phyloP scores from a whole-genome alignment of 2,888 invertebrate species.

The Neria commutata region DNA sequence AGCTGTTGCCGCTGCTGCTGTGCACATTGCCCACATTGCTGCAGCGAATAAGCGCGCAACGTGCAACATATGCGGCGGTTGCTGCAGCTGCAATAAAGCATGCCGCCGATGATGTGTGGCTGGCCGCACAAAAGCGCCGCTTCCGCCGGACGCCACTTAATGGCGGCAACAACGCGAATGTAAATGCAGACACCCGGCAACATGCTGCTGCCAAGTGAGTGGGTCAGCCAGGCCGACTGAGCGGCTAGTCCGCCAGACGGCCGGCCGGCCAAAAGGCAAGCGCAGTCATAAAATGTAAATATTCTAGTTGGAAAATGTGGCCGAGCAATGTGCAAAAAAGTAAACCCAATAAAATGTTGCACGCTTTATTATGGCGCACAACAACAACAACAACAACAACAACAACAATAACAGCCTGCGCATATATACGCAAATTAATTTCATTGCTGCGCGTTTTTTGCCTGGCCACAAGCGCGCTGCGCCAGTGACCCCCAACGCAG shows the following conservation, averaged over 20 bases:
- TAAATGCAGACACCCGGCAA: no score
- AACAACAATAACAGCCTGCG: not conserved
- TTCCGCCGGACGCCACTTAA: not conserved
- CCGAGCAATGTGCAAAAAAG: not conserved
- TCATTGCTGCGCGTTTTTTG: no score
- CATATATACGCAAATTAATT: not conserved
- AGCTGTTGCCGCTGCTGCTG: no score
- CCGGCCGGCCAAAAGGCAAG: no score
- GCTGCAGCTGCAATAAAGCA: not conserved
- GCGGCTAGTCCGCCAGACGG: no score
- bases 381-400: not conserved
- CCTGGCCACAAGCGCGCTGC: no score
- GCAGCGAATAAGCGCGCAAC: no score
- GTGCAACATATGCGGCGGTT: no score
- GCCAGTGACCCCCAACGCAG: not conserved
- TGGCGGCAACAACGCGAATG: no score
- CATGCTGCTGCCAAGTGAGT: no score
- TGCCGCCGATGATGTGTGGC: not conserved
- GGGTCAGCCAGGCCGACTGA: no score
- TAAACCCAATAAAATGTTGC: not conserved
- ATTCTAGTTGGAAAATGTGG: not conserved
- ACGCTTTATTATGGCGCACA: not conserved
- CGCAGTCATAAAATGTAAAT: constrained; percentile 2
- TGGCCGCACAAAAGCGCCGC: not conserved
- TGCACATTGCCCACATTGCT: no score